Evolutionary conservation across 2,797 vertebrate species (phyloP), one percentile per base, ranked within the genome.

Genomic region (Anguilla megastoma): DNA sequence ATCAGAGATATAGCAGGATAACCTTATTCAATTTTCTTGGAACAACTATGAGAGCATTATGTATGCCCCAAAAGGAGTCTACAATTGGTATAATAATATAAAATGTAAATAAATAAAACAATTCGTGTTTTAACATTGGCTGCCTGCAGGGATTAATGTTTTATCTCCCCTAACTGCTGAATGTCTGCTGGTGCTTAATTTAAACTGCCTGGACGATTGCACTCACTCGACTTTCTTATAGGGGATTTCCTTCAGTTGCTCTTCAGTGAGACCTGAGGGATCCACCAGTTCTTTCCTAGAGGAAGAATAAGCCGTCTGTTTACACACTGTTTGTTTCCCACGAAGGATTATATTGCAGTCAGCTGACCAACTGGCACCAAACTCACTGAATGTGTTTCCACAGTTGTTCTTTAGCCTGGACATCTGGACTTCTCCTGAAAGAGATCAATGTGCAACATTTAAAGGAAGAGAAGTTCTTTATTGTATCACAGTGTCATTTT

Each of bases 301-400:
- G 89, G 91, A 92, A 58, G 52, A 86, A 89, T 84, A 86, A 85
- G 87, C 80, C 76, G 45, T 88, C 79, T 84, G 58, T 54, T 52
- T 60, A 66, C 12, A 52, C 2, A 24, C 80, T n/a, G 6, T 74
- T 54, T 12, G 50, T 45, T 82, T 45, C 79, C 21, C 21, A 7
- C 9, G 41, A 66, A 33, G 9, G 48, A 56, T 30, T 56, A 30
- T 33, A 36, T 21, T 85, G 16, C 84, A 85, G 54, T 45, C 41
- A 1, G 18, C n/a, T 18, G 14, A 74, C 36, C 0, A n/a, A 79
- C 36, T 4, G 24, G 52, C 0, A 36, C 27, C 33, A 33, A 82
- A 96, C 97, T 96, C 95, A 98, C 97, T 97, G 95, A 91, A 98
- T 98, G 90, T 98, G 97, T 91, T 96, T 98, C 97, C 98, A 98